phyloP scores from a whole-genome alignment of 2,113 vertebrate genomes.

The Panthera leo region DNA sequence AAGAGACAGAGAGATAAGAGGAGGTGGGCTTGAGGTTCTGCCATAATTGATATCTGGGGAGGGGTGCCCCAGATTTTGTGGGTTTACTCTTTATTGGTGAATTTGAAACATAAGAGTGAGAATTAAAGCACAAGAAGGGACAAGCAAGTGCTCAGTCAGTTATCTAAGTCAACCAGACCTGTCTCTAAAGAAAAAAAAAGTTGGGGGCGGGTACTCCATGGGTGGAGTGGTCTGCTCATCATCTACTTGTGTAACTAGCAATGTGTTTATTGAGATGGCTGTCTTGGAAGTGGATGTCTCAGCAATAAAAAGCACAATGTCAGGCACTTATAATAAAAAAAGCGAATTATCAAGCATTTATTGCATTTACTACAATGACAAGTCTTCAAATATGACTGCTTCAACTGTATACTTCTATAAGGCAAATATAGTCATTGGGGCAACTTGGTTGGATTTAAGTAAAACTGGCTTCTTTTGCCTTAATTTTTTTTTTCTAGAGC shows the following conservation, averaged over 20 bases:
- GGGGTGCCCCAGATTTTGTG: neutral
- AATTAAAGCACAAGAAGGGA: neutral
- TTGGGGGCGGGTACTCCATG: too few species aligned
- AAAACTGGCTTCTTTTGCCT: neutral
- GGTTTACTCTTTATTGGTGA: neutral
- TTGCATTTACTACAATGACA: neutral
- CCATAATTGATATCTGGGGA: neutral
- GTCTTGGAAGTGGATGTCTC: too few species aligned
- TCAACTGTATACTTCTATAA: neutral
- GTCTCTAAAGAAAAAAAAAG: neutral
- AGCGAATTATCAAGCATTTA: neutral
- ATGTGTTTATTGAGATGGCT: neutral
- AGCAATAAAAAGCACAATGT: neutral
- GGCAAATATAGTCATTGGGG: neutral
- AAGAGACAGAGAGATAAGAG: neutral
- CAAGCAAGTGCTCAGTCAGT: neutral
- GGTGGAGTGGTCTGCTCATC: neutral
- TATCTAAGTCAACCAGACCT: neutral
- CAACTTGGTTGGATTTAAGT: neutral
- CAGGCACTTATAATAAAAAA: neutral
- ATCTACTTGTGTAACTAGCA: neutral
- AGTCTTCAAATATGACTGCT: neutral
- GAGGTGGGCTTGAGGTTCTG: neutral
- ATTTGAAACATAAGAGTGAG: neutral
- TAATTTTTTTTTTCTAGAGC: neutral